These are phyloP conservation scores for Grammomys surdaster DNA, from an alignment of 2,113 vertebrate species.

Conservation along the genomic window DNA sequence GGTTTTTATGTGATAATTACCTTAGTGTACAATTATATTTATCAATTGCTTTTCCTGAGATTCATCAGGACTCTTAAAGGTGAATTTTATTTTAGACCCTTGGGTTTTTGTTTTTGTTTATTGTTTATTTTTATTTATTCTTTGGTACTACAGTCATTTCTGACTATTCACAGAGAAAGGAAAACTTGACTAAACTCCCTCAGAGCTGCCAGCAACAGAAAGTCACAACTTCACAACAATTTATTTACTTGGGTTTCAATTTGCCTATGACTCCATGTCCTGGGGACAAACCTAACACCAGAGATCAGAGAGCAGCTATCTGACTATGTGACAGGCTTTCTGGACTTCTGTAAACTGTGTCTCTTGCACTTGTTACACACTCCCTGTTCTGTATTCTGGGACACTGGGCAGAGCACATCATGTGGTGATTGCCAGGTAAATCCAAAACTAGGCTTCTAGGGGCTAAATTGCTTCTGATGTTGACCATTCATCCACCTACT, in stretches of 20 bases:
- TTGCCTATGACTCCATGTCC: not conserved
- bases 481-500: not conserved
- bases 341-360: not conserved
- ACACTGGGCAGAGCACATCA: not conserved
- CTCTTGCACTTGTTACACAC: not conserved
- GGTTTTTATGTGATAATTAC: slow-evolving; percentile 44
- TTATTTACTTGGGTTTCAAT: not conserved
- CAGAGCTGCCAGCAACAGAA: not conserved
- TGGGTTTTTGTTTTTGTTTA: not conserved
- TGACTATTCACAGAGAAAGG: not conserved
- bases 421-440: not conserved
- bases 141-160: not conserved
- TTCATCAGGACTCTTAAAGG: slow-evolving; percentile 24
- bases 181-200: slow-evolving; percentile 12
- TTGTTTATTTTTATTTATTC: not conserved
- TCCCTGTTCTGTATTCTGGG: not conserved
- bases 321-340: not conserved
- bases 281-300: not conserved
- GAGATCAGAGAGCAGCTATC: not conserved
- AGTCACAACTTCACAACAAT: not conserved
- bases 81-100: slow-evolving; percentile 16
- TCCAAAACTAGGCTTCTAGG: not conserved
- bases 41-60: slow-evolving; percentile 38
- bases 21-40: slow-evolving; percentile 20
- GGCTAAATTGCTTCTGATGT: not conserved